phyloP scores from a whole-genome alignment of 2,113 vertebrate genomes.

The Equus przewalskii region DNA sequence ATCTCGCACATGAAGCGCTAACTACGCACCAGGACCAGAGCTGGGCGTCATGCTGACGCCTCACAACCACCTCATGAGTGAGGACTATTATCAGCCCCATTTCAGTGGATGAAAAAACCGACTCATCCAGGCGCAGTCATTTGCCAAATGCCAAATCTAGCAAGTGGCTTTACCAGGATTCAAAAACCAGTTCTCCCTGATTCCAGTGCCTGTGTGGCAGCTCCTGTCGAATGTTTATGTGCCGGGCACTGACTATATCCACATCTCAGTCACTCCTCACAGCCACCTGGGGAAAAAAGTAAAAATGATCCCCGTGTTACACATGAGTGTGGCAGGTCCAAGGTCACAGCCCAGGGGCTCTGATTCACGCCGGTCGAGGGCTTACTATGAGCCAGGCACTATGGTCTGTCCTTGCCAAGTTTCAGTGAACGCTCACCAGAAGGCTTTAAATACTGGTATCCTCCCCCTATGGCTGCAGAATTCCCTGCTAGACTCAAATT shows the following conservation, averaged over 20 bases:
- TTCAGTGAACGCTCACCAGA: neutral
- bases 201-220: neutral
- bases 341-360: neutral
- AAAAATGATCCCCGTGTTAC: neutral
- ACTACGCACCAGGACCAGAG: neutral
- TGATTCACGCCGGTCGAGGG: neutral
- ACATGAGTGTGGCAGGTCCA: neutral
- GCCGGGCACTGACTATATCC: neutral
- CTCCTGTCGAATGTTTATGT: neutral
- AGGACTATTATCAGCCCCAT: conserved; percentile 23
- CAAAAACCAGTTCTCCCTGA: conserved; percentile 64
- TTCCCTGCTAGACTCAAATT: neutral
- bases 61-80: neutral
- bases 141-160: conserved; percentile 8
- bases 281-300: neutral
- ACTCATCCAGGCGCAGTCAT: neutral
- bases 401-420: neutral
- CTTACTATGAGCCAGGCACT: neutral
- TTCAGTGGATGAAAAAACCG: neutral
- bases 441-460: neutral
- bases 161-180: conserved; percentile 51
- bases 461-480: neutral
- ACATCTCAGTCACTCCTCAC: neutral
- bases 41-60: neutral
- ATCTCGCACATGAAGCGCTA: neutral